Base-by-base conservation (phyloP, 1,140 invertebrate species). In the Stegodyphus mimosarum region DNA sequence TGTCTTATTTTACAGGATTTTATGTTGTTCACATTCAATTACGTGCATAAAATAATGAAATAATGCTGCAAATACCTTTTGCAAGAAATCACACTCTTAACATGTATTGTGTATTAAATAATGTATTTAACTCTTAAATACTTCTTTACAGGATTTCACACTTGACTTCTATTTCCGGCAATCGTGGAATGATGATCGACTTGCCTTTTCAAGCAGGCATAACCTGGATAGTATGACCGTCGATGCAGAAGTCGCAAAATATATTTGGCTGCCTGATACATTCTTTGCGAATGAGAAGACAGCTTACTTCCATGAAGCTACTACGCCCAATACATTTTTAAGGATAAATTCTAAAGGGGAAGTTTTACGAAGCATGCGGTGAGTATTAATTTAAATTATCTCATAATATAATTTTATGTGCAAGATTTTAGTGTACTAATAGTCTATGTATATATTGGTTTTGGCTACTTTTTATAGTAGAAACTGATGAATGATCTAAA, bases 141-240 rank as follows among this genome's bases (percentile, higher is more conserved):
- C 9, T 88, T 83, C 50, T 79, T 89, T 87, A 69, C 87, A 93
- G 92, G 93, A 93, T 88, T 93, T 93, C 89, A 93, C 92, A 18
- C 88, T 93, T 81, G 92, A 93, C 88, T 90, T 93, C 87, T 93
- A 93, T 89, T 91, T 93, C 87, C 90, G 92, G 10, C 92, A 93
- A 89, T 90, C 89, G 80, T 93, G 92, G 92, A 89, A 89, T 78
- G 92, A 93, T 88, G 89, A 90, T 64, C 89, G 92, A 72, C 89
- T 93, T 70, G 88, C 89, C 51, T 93, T 93, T 88, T 88, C 89
- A 49, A 88, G 88, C 77, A 87, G 89, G 69, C 88, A 89, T 18
- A 90, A 89, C 51, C 88, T 91, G 63, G 89, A 92, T 52, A 90
- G 90, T 51, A 88, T 92, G 18, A 90, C 89, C 9, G 91, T 93